Evolutionary conservation across 1,140 invertebrate genomes (phyloP), one percentile per base, ranked within the genome.

Genomic region (Nymphalis io): DNA sequence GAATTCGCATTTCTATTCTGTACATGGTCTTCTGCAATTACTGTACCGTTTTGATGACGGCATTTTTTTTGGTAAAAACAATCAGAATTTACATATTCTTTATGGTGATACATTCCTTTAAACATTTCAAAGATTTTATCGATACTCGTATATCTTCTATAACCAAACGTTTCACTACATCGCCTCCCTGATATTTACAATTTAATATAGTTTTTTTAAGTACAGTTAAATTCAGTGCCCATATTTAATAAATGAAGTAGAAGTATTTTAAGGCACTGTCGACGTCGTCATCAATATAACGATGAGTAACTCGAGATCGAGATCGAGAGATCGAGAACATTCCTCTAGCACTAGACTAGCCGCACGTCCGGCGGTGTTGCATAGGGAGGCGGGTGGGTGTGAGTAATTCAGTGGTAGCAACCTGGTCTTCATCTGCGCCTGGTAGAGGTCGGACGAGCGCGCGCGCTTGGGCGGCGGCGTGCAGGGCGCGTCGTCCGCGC

Each of bases 401-500:
- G 3, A 55, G 51, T 27, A 55, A 15, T 23, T 1, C 23, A 55
- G 10, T 12, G 16, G 60, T 63, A 63, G 60, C 60, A 63, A 92
- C 92, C 92, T 92, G 82, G 87, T 87, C 66, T 92, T 92, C 80
- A 92, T 80, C 73, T 94, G 93, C 58, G 93, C 93, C 40, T 93
- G 92, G 75, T 93, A 93, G 48, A 94, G 82, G 74, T 94, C 94
- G 2, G 93, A 93, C 60, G 93, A 93, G 69, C 94, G 91, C 60
- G 94, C 94, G 58, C 93, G 86, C 88, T 94, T 95, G 69, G 92
- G 93, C 66, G 93, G 94, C 61, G 93, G 94, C 64, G 93, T 94
- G 78, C 85, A 92, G 57, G 82, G 74, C 1, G 87, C 85, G 73
- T 87, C 90, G 61, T 90, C 92, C 39, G 89, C 90, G 63, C 76